phyloP scores from a whole-genome alignment of 2,797 vertebrate genomes.

The Anas flavirostris region DNA sequence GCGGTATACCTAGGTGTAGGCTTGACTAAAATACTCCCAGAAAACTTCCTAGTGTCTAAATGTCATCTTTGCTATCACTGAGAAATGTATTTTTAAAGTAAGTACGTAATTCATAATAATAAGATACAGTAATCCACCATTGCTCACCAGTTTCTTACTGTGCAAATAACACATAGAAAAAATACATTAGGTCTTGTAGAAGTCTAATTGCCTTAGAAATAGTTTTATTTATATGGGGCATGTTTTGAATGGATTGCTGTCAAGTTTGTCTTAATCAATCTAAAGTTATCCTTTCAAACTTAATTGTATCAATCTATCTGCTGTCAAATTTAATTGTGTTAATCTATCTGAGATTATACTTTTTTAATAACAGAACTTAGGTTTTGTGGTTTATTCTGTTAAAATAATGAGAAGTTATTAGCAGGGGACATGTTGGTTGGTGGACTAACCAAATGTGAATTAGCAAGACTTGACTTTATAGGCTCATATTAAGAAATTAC shows the following conservation, averaged over 20 bases:
- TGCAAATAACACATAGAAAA: not conserved
- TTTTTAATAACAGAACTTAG: not conserved
- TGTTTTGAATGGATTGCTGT: not conserved
- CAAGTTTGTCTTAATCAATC: not conserved
- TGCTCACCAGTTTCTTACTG: not conserved
- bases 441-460: not conserved
- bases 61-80: not conserved
- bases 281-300: not conserved
- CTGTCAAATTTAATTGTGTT: not conserved
- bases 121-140: not conserved
- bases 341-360: not conserved
- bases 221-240: not conserved
- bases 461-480: not conserved
- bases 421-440: not conserved
- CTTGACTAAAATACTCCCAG: not conserved
- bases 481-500: not conserved
- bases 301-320: not conserved
- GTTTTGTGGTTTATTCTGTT: not conserved
- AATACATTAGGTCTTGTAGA: not conserved
- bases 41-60: not conserved
- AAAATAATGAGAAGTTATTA: not conserved
- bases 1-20: not conserved
- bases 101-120: not conserved
- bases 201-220: not conserved
- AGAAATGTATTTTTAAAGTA: not conserved